Evolutionary conservation across 2,888 invertebrate genomes (phyloP), one percentile per base, ranked within the genome.

Genomic region (Selenia dentaria): DNA sequence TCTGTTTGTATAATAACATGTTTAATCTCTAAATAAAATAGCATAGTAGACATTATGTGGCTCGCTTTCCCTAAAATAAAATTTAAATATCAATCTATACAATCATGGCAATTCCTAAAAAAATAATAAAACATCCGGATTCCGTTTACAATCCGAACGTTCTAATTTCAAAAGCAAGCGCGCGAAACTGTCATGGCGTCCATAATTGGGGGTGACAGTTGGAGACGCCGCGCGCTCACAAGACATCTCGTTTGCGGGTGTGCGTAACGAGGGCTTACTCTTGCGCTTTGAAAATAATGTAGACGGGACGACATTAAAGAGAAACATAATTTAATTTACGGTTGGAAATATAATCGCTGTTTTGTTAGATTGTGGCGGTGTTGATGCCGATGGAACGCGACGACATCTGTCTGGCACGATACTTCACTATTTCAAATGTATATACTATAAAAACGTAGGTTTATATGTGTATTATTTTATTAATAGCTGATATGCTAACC

Each of bases 151-250:
- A 66, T 64, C 60, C 57, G 62, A 72, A 67, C 65, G 71, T 80
- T 83, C 83, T 83, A 83, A 71, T 83, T 83, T 80, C 79, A 79
- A 83, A 81, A 79, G 77, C 85, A 80, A 82, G 60, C 78, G 85
- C 83, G 82, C 79, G 61, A 73, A 83, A 79, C 77, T 84, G 76
- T 87, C 86, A 77, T 79, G 79, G 79, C 79, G 57, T 76, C 79
- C 82, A 79, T 89, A 88, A 88, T 89, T 87, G 84, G 70, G 70
- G 78, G 58, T 84, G 88, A 89, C 88, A 88, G 86, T 81, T 80
- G 77, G 76, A 68, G 68, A 67, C 35, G 60, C 61, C 67, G 67
- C 70, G 72, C 67, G 65, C 64, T 67, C 68, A 67, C 67, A 63
- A 65, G 70, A 74, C 74, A 64, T 66, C 79, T 80, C 71, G 78